These are phyloP conservation scores for Naja naja DNA, from an alignment of 2,113 vertebrate genomes.

Conservation along the genomic window DNA sequence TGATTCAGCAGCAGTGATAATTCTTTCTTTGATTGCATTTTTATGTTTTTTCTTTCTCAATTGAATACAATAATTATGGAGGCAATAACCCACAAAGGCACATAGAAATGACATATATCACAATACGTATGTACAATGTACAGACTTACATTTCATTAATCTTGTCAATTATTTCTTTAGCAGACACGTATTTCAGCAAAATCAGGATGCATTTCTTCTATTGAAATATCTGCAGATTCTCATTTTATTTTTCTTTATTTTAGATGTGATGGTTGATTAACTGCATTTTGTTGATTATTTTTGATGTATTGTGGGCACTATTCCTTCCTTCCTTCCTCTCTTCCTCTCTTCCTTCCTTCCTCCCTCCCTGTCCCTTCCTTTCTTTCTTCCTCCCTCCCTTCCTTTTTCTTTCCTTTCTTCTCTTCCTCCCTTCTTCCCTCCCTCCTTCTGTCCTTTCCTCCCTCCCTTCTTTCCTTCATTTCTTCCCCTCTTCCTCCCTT, in stretches of 20 bases:
- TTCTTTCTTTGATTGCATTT: neutral
- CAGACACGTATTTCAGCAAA: neutral
- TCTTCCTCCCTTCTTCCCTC: neutral
- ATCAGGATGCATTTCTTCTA: neutral
- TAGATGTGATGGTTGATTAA: constrained; percentile 30
- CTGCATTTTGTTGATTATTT: constrained; percentile 2
- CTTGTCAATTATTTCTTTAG: neutral
- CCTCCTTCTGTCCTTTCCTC: neutral
- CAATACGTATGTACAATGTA: neutral
- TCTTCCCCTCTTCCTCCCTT: neutral
- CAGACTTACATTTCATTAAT: neutral
- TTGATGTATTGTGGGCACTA: constrained; percentile 36
- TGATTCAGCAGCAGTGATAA: neutral
- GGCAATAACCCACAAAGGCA: neutral
- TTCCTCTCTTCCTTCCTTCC: neutral
- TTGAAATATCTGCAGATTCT: neutral
- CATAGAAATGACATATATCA: neutral
- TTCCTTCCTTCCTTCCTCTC: constrained; percentile 5
- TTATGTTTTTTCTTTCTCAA: neutral
- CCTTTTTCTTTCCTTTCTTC: neutral
- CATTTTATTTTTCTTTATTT: constrained; percentile 29
- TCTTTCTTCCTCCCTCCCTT: neutral
- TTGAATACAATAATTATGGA: neutral
- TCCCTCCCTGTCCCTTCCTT: too few species aligned
- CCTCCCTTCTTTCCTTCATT: neutral